Base-by-base conservation (phyloP, 2,113 vertebrate genomes). In the Xiphophorus maculatus region DNA sequence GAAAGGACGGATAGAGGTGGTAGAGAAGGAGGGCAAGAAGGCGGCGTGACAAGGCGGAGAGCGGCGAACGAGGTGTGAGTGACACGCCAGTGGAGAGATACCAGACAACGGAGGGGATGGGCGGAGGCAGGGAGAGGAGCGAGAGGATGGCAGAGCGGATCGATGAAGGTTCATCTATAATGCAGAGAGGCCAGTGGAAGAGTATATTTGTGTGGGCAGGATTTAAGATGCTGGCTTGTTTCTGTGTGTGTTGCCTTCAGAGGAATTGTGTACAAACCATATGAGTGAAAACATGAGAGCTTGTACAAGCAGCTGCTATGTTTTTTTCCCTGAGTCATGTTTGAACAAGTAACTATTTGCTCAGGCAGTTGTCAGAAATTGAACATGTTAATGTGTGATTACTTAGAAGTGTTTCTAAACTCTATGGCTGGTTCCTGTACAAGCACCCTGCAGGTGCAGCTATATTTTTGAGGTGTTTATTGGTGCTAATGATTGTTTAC, bases 91-190 rank as follows among this genome's bases (percentile, higher is more conserved):
- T 19, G 29, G 71, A 76, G 77, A 89, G 82, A 87, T 69, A 73
- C 62, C 29, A 6, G 65, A 65, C 76, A 88, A 81, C 72, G 74
- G 81, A 82, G 77, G 17, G 63, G 64, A 74, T 30, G 58, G 67
- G 33, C 27, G 37, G 54, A 62, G 51, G 61, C 4, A 42, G 58
- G 63, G 29, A 42, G 63, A 35, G 73, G 27, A 60, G 30, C 42
- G 33, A 44, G 66, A 63, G 67, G 63, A 66, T 66, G 35, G 65
- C 51, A 19, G 63, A 40, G 69, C 2, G 64, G 82, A 93, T 93
- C 90, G 76, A 93, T 92, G 74, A 81, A 91, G 90, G 83, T 91
- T 92, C 87, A 91, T 93, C 89, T 92, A 93, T 93, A 93, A 93
- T 93, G 90, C 87, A 92, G 83, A 82, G 80, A 85, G 84, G 74